A percentile compares a stretch with the other conserved stretches of the same genome.
Conservation (phyloP, 2,113 vertebrate species). For the Burhinus oedicnemus region DNA sequence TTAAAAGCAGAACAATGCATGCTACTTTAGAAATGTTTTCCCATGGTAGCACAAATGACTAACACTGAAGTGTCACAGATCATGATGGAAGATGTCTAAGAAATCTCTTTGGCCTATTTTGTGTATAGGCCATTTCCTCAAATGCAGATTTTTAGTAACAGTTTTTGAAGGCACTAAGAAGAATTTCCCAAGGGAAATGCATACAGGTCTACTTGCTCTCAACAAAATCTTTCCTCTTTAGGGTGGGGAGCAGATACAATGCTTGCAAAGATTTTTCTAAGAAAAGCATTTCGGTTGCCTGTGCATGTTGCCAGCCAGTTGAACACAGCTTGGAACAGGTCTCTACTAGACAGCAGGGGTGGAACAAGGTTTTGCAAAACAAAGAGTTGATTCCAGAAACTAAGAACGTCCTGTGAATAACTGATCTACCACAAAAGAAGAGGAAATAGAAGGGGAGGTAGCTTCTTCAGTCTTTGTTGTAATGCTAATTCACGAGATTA, state of each 20-base stretch:
- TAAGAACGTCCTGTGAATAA: neutral
- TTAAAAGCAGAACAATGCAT: neutral
- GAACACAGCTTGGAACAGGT: conserved; percentile 30
- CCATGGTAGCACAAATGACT: neutral
- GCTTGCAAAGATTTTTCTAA: conserved; percentile 38
- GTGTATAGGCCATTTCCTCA: neutral
- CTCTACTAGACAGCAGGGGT: conserved; percentile 24
- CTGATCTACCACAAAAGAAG: neutral
- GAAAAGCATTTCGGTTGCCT: conserved; percentile 25
- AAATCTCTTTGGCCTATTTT: neutral
- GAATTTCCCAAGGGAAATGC: neutral
- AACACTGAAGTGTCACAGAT: neutral
- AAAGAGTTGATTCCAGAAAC: conserved; percentile 22
- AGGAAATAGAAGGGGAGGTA: neutral
- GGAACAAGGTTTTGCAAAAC: conserved; percentile 37
- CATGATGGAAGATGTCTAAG: neutral
- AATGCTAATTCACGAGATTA: neutral
- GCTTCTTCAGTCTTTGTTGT: neutral
- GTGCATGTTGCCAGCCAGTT: neutral
- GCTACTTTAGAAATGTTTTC: neutral
- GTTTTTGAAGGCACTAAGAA: neutral
- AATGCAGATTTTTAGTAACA: neutral
- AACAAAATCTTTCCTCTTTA: neutral
- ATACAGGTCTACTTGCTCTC: neutral
- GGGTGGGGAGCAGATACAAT: neutral